A percentile compares a stretch with the other conserved stretches of the same genome.
Evolutionary conservation across 2,113 vertebrate species (phyloP).

Genomic region (Cinclus mexicanus): DNA sequence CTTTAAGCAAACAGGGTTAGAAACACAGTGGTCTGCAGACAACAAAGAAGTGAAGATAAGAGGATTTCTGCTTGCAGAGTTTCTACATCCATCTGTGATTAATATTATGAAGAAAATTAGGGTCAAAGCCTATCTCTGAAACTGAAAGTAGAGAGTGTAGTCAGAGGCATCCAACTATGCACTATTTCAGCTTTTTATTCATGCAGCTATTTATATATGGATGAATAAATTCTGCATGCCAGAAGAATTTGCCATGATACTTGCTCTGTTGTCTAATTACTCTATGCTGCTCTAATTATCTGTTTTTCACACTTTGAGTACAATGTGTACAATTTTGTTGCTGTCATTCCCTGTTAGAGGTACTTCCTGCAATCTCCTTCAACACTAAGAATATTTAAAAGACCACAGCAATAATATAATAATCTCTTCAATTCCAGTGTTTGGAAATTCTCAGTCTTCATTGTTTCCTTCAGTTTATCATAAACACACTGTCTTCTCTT

Average conservation of each 20-base stretch:
- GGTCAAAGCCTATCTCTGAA: neutral
- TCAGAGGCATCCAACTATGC: neutral
- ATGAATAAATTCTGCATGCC: neutral
- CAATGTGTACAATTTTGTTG: neutral
- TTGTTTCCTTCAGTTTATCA: neutral
- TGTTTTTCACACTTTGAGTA: neutral
- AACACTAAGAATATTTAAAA: neutral
- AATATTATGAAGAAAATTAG: constrained; percentile 16
- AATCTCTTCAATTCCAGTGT: neutral
- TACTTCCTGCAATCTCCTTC: neutral
- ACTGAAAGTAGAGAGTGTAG: neutral
- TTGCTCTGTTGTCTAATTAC: neutral
- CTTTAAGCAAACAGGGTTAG: neutral
- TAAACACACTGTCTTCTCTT: neutral
- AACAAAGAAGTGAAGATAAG: constrained; percentile 48
- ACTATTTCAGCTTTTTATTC: neutral
- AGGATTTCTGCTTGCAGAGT: constrained; percentile 55
- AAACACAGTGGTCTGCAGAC: neutral
- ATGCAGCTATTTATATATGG: neutral
- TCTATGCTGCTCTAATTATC: neutral
- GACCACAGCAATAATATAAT: neutral
- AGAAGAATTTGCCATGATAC: neutral
- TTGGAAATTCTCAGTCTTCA: neutral
- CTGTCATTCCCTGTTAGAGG: neutral
- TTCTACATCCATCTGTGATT: constrained; percentile 47